phyloP scores from a whole-genome alignment of 2,888 invertebrate species.

The Stenchaetothrips biformis region DNA sequence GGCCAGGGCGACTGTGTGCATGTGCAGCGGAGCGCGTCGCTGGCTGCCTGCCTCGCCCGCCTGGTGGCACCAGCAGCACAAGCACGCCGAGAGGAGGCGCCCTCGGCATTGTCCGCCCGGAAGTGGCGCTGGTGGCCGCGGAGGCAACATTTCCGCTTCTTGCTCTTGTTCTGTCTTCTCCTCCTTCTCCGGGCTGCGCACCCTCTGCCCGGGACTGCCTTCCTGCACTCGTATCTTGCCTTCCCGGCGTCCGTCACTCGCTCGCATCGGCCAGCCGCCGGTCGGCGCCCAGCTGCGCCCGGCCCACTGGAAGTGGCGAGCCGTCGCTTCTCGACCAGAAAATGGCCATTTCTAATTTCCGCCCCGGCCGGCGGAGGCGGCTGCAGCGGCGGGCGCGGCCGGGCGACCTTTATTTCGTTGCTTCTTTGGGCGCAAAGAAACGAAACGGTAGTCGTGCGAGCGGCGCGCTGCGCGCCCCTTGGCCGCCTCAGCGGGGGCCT shows the following conservation, averaged over 20 bases:
- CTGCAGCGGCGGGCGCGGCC: not conserved
- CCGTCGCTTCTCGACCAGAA: conserved; percentile 4
- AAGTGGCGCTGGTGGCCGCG: conserved; percentile 8
- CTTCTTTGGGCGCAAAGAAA: too few species aligned
- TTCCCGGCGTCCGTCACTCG: not conserved
- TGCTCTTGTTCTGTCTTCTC: not conserved
- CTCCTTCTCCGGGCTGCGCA: not conserved
- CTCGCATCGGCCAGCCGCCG: not conserved
- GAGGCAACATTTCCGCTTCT: conserved; percentile 13
- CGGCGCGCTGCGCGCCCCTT: too few species aligned
- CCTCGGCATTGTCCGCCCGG: conserved; percentile 12
- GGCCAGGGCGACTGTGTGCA: not conserved
- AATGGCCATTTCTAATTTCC: conserved; percentile 20
- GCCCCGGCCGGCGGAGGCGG: not conserved
- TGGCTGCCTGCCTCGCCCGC: not conserved
- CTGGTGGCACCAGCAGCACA: not conserved
- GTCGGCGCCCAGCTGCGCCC: not conserved
- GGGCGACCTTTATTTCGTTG: too few species aligned
- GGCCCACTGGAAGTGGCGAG: not conserved
- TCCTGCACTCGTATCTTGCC: not conserved
- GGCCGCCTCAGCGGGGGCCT: too few species aligned
- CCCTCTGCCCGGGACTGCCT: not conserved
- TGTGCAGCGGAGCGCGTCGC: not conserved
- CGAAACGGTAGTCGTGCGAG: too few species aligned
- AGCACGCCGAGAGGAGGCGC: not conserved